phyloP scores from a whole-genome alignment of 2,113 vertebrate genomes.

The Pyrgilauda ruficollis region DNA sequence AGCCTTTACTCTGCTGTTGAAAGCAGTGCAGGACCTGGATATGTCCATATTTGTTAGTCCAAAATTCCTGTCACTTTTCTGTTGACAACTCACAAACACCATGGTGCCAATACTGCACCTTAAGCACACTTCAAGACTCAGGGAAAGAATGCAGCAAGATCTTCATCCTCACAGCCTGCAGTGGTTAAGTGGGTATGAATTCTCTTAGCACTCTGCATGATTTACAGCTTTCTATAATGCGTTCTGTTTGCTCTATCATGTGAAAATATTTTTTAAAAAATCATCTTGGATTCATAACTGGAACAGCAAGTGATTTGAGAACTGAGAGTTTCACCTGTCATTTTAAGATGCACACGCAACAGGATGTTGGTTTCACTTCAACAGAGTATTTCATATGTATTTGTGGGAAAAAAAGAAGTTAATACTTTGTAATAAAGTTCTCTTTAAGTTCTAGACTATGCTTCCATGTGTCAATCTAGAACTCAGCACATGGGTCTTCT shows the following conservation, averaged over 20 bases:
- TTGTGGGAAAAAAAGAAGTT: background rate
- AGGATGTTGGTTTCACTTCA: constrained; percentile 9
- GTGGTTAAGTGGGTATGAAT: background rate
- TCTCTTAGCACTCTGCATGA: background rate
- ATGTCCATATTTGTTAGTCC: background rate
- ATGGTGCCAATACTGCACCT: background rate
- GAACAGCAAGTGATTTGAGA: background rate
- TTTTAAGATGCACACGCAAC: background rate
- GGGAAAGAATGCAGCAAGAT: background rate
- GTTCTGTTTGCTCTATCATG: background rate
- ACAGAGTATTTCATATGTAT: background rate
- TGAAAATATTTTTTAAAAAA: background rate
- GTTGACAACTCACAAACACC: background rate
- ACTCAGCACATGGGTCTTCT: background rate
- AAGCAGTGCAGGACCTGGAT: background rate
- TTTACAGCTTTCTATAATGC: background rate
- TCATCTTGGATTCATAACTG: background rate
- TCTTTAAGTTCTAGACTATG: background rate
- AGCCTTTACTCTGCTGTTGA: background rate
- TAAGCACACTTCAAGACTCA: background rate
- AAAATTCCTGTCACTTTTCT: background rate
- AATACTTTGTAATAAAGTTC: background rate
- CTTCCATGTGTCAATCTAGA: background rate
- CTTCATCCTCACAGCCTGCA: background rate
- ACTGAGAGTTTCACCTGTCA: background rate